Evolutionary conservation across 2,888 invertebrate species (phyloP), one percentile per base, ranked within the genome.

Genomic region (Plagodis pulveraria): DNA sequence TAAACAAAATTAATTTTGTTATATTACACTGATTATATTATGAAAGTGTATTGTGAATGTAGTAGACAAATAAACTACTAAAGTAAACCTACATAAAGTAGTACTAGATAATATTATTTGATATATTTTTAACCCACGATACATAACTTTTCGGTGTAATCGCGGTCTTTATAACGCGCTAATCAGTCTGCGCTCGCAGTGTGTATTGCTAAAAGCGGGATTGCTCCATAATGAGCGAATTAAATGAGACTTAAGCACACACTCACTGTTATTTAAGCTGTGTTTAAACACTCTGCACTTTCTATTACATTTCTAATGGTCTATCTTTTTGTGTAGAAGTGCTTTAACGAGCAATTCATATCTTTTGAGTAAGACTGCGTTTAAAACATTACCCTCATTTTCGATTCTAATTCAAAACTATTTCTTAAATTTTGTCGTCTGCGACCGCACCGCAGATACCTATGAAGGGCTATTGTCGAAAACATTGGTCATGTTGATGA

Each of bases 211-310:
- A 72, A 69, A 74, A 76, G 75, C 77, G 67, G 76, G 75, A 78
- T 78, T 75, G 77, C 71, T 66, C 77, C 72, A 78, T 83, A 80
- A 81, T 74, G 67, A 74, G 64, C 74, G 68, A 80, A 79, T 80
- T 77, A 76, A 55, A 59, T 74, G 69, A 73, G 68, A 76, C 63
- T 69, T 64, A 62, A 66, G 62, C 40, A 40, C 40, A 10, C 10
- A 10, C 40, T 10, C 40, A 40, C 40, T 40, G 9, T 40, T 40
- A 10, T 10, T 10, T 40, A 40, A 40, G 8, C 40, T 40, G 40
- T 5, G 40, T 5, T 40, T 10, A 40, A 40, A 8, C 59, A 56
- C 67, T 64, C 62, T 50, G 61, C 54, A 69, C 79, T 81, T 80
- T 82, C 78, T 77, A 74, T 22, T 70, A 70, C 65, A 72, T 76